Evolutionary conservation across 1,140 invertebrate genomes (phyloP).

Genomic region (Drosophila ficusphila): DNA sequence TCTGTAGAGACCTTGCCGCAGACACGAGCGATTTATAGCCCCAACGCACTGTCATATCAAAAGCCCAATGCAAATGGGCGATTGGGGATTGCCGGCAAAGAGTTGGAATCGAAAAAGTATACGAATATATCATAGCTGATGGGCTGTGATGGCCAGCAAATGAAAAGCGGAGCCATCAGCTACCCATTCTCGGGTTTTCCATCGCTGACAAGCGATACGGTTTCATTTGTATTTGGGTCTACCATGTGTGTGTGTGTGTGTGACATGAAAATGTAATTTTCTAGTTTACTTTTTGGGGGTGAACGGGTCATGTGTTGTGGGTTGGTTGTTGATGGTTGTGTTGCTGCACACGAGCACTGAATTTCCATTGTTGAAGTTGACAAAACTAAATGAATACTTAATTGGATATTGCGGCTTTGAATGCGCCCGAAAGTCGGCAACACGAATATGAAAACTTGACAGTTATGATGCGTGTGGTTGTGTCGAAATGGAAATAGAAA

Average conservation of each 20-base stretch:
- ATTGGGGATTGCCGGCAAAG: constrained; percentile 5
- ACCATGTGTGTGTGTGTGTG: constrained; percentile 4
- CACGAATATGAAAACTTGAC: constrained; percentile 12
- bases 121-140: constrained; percentile 77
- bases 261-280: constrained; percentile 76
- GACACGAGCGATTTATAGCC: constrained; percentile 35
- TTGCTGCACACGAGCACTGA: constrained; percentile 35
- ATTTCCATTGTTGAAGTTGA: constrained; percentile 60
- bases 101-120: constrained; percentile 50
- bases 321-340: constrained; percentile 4
- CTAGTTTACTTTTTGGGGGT: constrained; percentile 52
- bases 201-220: constrained; percentile 57
- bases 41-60: constrained; percentile 13
- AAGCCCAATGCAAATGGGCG: constrained; percentile 34
- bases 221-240: no score
- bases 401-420: constrained; percentile 74
- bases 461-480: constrained; percentile 10
- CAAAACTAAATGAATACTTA: constrained; percentile 78
- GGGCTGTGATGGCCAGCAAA: constrained; percentile 8
- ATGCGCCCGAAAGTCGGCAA: constrained; percentile 54
- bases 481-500: constrained; percentile 17
- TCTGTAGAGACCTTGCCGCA: constrained; percentile 1
- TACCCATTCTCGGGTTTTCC: constrained; percentile 34
- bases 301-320: constrained; percentile 17
- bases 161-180: constrained; percentile 23